A percentile compares a stretch with the other conserved stretches of the same genome.
phyloP scores from a whole-genome alignment of 2,888 invertebrate genomes.

The Adelognathus sp. region DNA sequence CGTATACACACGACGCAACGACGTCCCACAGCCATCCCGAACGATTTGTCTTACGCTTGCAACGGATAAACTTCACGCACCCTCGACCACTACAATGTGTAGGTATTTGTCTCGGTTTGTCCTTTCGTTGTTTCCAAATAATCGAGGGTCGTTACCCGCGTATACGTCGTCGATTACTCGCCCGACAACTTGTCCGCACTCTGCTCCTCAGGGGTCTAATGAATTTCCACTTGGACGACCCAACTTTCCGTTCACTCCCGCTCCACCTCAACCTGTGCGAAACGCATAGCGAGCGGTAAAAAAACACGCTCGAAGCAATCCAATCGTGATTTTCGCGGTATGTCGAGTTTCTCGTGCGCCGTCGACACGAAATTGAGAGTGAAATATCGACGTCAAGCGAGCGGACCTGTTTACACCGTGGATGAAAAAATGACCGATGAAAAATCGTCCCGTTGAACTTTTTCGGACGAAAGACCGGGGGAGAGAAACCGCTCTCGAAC shows the following conservation, averaged over 20 bases:
- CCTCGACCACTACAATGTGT: constrained; percentile 46
- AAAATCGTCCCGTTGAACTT: constrained; percentile 14
- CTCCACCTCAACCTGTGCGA: too few relatives aligned
- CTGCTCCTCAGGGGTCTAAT: constrained; percentile 46
- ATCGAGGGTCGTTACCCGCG: constrained; percentile 61
- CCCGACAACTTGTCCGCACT: constrained; percentile 48
- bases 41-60: constrained; percentile 74
- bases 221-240: constrained; percentile 46
- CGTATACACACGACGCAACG: not conserved
- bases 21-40: constrained; percentile 56
- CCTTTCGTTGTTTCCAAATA: constrained; percentile 60
- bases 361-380: not conserved
- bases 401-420: not conserved
- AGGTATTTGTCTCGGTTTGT: not conserved
- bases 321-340: not conserved
- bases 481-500: constrained; percentile 21
- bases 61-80: constrained; percentile 74
- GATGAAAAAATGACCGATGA: constrained; percentile 20
- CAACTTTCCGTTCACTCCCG: not conserved
- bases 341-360: not conserved
- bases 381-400: not conserved
- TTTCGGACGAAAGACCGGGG: constrained; percentile 22
- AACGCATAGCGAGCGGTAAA: not conserved
- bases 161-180: constrained; percentile 61
- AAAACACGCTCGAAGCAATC: not conserved